Evolutionary conservation across 2,797 vertebrate genomes (phyloP), one percentile per base, ranked within the genome.

Genomic region (Aldrovandia affinis): DNA sequence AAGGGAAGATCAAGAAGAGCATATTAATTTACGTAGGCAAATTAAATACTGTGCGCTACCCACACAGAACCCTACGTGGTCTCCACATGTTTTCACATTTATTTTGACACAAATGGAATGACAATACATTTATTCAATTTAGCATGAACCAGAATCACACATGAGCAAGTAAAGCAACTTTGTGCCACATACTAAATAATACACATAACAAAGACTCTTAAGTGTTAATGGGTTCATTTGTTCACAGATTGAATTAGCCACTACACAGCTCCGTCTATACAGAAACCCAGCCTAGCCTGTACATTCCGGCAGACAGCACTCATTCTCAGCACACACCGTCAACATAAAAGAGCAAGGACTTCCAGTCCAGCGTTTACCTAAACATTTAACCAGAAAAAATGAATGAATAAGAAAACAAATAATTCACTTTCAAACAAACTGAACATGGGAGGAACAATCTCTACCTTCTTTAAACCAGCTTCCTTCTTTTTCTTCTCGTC

Each of bases 391-490:
- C 36, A 42, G 33, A 80, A 55, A 47, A 50, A 70, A 33, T 47
- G 54, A 83, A 57, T 55, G 47, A 47, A 57, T 65, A 65, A 79
- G 15, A 55, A 70, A 80, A 63, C 33, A 84, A 14, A 18, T 22
- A 47, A 22, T 55, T 70, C 63, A 70, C 61, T 82, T 80, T 8
- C 30, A 73, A 55, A 78, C 36, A n/a, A 57, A 84, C 55, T 73
- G 15, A 10, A 44, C 25, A 68, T 33, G 1, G 61, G 25, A 36
- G 9, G 36, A 36, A 15, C 25, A 52, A 44, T 14, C 78, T 80
- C 89, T 89, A 95, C 97, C 98, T 97, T 73, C 79, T 84, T 97
- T 96, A 96, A 92, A 96, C 95, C 96, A 97, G 96, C 95, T 57
- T 84, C 79, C 94, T 94, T 94, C 93, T 96, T 94, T 96, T 95